phyloP scores from a whole-genome alignment of 2,888 invertebrate genomes.

The Callosobruchus maculatus region DNA sequence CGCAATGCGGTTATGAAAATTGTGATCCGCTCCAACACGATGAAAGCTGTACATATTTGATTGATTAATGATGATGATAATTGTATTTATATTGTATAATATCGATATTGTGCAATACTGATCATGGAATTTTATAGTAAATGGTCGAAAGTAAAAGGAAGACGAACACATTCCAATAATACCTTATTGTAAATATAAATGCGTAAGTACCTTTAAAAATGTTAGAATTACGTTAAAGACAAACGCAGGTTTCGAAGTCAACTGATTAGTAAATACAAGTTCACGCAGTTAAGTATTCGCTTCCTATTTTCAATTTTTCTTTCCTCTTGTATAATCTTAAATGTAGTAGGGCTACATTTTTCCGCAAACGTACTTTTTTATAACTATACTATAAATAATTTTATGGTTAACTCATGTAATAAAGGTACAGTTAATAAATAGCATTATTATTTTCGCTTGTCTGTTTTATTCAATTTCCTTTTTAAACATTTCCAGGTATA shows the following conservation, averaged over 20 bases:
- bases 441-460: constrained; percentile 3
- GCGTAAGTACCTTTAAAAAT: neutral
- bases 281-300: constrained; percentile 14
- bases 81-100: neutral
- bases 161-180: constrained; percentile 17
- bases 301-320: constrained; percentile 23
- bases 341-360: constrained; percentile 24
- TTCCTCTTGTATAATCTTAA: constrained; percentile 5
- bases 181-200: constrained; percentile 14
- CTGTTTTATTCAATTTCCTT: neutral
- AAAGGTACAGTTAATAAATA: constrained; percentile 37
- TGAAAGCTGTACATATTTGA: neutral
- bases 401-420: constrained; percentile 40
- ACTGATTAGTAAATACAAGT: constrained; percentile 24
- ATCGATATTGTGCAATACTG: neutral
- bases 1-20: neutral
- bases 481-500: too few relatives aligned
- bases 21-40: neutral
- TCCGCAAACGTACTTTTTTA: constrained; percentile 33
- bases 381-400: constrained; percentile 33
- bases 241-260: constrained; percentile 28
- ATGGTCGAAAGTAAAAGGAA: neutral
- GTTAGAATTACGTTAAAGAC: constrained; percentile 9
- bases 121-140: neutral
- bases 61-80: too few relatives aligned